Percentiles rank a stretch among this genome's conserved stretches.
These are phyloP conservation scores for Morpho achilles DNA, from an alignment of 2,888 invertebrate genomes.

Conservation along the genomic window DNA sequence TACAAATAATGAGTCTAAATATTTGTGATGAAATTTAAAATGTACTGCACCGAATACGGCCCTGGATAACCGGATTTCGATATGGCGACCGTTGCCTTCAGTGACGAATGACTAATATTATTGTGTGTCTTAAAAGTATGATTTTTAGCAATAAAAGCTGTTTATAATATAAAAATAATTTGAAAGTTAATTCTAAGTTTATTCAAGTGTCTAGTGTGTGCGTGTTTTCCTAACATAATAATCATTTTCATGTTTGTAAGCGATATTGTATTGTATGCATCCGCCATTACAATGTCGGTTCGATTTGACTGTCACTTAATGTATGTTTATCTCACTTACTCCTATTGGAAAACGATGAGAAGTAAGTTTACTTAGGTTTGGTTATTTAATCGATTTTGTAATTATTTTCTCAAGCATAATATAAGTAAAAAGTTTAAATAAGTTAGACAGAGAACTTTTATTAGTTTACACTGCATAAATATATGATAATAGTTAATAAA, in stretches of 20 bases:
- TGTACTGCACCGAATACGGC: constrained; percentile 39
- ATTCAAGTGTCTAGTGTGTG: constrained; percentile 19
- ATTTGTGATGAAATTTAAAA: neutral
- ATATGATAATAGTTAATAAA: too few species aligned
- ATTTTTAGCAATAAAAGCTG: constrained; percentile 26
- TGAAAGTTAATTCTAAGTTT: constrained; percentile 7
- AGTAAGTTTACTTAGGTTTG: constrained; percentile 21
- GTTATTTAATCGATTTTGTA: neutral
- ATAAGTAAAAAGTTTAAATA: too few species aligned
- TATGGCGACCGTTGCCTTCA: constrained; percentile 69
- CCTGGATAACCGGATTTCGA: constrained; percentile 63
- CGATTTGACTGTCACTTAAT: constrained; percentile 41
- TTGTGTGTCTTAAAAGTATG: constrained; percentile 47
- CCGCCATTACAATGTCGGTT: constrained; percentile 55
- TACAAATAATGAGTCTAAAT: too few species aligned
- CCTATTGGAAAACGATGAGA: constrained; percentile 37
- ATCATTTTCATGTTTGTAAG: constrained; percentile 46
- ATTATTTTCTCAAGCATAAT: too few species aligned
- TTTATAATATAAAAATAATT: constrained; percentile 5
- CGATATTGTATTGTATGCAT: constrained; percentile 48
- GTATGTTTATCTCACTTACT: constrained; percentile 52
- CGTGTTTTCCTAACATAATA: constrained; percentile 25
- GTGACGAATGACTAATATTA: constrained; percentile 59
- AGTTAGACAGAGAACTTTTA: too few species aligned
- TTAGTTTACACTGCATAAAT: too few species aligned